These are phyloP conservation scores for Anoncus sp. DNA, from an alignment of 2,888 invertebrate genomes.

Conservation along the genomic window DNA sequence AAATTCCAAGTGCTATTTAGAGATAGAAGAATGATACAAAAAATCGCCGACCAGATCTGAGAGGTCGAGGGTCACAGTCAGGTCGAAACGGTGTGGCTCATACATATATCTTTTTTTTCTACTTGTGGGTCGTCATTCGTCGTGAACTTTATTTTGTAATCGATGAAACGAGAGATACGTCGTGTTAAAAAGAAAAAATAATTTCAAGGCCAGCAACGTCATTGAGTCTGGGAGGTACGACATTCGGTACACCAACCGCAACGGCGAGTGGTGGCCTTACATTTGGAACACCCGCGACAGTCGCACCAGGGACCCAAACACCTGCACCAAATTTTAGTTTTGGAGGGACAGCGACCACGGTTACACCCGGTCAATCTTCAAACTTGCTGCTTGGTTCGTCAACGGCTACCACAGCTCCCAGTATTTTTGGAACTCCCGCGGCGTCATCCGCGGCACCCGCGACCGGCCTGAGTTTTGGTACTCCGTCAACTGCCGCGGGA, in stretches of 20 bases:
- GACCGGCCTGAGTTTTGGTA: constrained; percentile 72
- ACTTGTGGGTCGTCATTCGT: no score
- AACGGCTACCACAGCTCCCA: constrained; percentile 57
- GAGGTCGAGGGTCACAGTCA: no score
- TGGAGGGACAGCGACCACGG: constrained; percentile 66
- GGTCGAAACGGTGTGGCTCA: no score
- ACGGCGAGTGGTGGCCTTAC: constrained; percentile 74
- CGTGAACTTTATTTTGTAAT: background rate
- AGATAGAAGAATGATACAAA: no score
- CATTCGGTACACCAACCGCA: constrained; percentile 69
- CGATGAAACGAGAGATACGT: no score
- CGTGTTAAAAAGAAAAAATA: background rate
- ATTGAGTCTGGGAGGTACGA: constrained; percentile 69
- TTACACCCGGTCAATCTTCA: constrained; percentile 65
- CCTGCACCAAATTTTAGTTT: constrained; percentile 71
- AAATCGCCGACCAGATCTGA: no score
- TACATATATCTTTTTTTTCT: no score
- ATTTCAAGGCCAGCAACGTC: constrained; percentile 69
- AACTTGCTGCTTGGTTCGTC: constrained; percentile 73
- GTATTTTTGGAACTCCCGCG: constrained; percentile 59
- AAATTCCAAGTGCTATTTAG: no score
- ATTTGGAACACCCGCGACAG: constrained; percentile 76
- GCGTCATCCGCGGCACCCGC: constrained; percentile 74
- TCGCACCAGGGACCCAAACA: constrained; percentile 62
- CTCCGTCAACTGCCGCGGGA: constrained; percentile 73